Evolutionary conservation across 2,888 invertebrate species (phyloP), one percentile per base, ranked within the genome.

Genomic region (Harpalus rubripes): DNA sequence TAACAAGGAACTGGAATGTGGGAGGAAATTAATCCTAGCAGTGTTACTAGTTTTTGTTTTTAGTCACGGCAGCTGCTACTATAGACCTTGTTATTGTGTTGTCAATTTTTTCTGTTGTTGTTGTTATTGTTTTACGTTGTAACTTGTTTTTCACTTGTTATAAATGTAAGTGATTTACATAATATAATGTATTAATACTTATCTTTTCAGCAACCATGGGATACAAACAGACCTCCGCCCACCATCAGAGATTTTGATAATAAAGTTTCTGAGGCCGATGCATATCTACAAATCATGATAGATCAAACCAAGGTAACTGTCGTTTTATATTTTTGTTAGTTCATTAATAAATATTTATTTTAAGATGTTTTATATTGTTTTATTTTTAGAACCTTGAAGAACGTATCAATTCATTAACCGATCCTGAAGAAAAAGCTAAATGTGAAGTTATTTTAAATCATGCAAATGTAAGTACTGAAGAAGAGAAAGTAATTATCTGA

Each of bases 201-300:
- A 52, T 12, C 8, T 52, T 90, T 92, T 81, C 90, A 93, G 93
- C 91, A 91, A 91, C 91, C 93, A 87, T 94, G 93, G 93, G 94
- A 94, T 87, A 91, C 92, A 16, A 91, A 92, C 85, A 92, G 93
- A 87, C 92, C 93, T 18, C 92, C 93, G 6, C 94, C 94, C 0
- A 93, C 93, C 63, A 92, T 92, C 84, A 90, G 90, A 89, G 96
- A 97, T 90, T 95, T 98, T 88, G 98, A 98, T 92, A 95, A 96
- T 85, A 96, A 98, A 90, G 95, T 99, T 82, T 94, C 97, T 0
- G 99, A 99, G 92, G 98, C 99, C 0, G 99, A 99, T 92, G 97
- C 97, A 18, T 99, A 98, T 91, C 94, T 99, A 85, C 98, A 98
- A 92, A 93, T 99, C 87, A 95, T 99, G 93, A 99, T 99, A 87